Conservation (phyloP, 1,140 invertebrate species). For the Asbolus verrucosus region DNA sequence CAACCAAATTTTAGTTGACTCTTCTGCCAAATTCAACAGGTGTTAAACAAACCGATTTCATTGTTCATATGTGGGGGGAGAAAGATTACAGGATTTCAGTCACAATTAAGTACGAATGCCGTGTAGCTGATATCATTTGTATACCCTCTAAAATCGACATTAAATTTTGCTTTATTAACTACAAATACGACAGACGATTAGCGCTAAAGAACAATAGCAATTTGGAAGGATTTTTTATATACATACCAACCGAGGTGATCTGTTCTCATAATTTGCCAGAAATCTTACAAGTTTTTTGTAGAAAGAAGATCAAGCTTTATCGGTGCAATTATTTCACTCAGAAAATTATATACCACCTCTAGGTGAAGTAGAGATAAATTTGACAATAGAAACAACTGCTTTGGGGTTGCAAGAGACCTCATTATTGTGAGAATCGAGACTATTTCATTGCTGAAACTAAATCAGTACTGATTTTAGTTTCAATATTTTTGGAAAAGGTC, state of each 20-base stretch:
- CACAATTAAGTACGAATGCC: constrained; percentile 46
- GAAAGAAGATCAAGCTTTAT: no score
- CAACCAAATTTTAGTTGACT: constrained; percentile 47
- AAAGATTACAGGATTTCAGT: constrained; percentile 49
- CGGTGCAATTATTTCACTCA: no score
- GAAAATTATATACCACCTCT: constrained; percentile 41
- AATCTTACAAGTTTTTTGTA: no score
- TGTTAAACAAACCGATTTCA: constrained; percentile 10
- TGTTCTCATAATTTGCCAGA: no score
- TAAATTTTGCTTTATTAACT: constrained; percentile 60
- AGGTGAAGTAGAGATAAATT: constrained; percentile 45
- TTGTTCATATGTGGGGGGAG: constrained; percentile 52
- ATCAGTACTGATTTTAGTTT: constrained; percentile 45
- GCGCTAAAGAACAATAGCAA: constrained; percentile 51
- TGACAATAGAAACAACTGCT: constrained; percentile 43
- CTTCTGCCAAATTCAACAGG: constrained; percentile 56
- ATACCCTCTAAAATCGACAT: constrained; percentile 53
- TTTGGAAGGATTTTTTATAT: constrained; percentile 49
- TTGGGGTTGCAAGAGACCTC: constrained; percentile 41
- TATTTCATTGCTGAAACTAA: constrained; percentile 1
- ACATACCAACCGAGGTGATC: constrained; percentile 24
- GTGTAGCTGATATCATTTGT: constrained; percentile 52
- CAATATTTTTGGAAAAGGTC: constrained; percentile 50
- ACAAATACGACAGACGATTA: constrained; percentile 52
- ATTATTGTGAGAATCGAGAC: constrained; percentile 45